These are phyloP conservation scores for Ceyx melanurus DNA, from an alignment of 2,113 vertebrate genomes.

Conservation along the genomic window DNA sequence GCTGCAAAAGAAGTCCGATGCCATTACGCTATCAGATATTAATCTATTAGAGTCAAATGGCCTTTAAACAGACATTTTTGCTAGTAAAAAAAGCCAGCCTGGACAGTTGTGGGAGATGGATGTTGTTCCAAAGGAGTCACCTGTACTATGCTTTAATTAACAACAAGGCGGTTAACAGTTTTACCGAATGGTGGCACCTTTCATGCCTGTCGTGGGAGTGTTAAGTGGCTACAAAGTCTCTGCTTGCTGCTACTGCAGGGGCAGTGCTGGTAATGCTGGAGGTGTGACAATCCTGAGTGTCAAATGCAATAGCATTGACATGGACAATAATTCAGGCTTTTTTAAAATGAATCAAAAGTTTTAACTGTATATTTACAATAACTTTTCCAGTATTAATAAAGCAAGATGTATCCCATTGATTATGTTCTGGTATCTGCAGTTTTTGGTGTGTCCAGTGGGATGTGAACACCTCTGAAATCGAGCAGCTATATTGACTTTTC, in stretches of 20 bases:
- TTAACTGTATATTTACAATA: no score
- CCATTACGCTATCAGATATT: not conserved
- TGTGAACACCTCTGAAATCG: not conserved
- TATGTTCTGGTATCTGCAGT: not conserved
- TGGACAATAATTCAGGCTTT: not conserved
- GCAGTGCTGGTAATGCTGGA: not conserved
- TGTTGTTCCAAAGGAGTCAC: not conserved
- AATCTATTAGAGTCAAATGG: not conserved
- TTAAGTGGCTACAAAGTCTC: not conserved
- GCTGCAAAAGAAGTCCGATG: not conserved
- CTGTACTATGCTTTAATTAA: not conserved
- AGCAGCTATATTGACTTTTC: not conserved
- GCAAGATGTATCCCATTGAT: not conserved
- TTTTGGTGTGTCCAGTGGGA: not conserved
- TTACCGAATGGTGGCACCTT: not conserved
- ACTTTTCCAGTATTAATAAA: not conserved
- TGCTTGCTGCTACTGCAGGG: not conserved
- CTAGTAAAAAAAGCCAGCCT: not conserved
- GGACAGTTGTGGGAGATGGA: not conserved
- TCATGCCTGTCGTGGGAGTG: not conserved
- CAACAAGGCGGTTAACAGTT: not conserved
- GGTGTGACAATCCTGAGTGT: not conserved
- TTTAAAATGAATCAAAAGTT: not conserved
- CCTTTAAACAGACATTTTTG: not conserved
- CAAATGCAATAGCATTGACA: not conserved